These are phyloP conservation scores for Ectemnius lituratus DNA, from an alignment of 2,888 invertebrate genomes.

Conservation along the genomic window DNA sequence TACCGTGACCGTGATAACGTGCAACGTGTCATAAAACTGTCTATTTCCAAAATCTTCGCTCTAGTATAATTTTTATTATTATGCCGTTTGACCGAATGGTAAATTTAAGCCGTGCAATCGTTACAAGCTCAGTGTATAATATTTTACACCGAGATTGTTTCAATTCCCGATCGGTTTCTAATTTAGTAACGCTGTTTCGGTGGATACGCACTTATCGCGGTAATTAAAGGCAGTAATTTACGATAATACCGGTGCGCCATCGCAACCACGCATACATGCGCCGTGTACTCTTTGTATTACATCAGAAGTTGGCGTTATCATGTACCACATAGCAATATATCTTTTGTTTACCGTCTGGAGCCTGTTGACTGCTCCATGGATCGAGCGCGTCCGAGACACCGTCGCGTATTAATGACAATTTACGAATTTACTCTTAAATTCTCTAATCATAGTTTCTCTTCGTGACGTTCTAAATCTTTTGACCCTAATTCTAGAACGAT, in stretches of 20 bases:
- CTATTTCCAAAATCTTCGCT: neutral
- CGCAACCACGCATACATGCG: constrained; percentile 8
- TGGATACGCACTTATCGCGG: constrained; percentile 30
- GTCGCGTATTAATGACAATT: neutral
- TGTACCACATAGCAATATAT: constrained; percentile 46
- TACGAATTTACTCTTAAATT: neutral
- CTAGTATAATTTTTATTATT: neutral
- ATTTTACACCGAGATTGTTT: neutral
- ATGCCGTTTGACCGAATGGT: neutral
- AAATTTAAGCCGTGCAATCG: neutral
- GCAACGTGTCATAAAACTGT: neutral
- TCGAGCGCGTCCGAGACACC: neutral
- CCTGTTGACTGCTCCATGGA: constrained; percentile 37
- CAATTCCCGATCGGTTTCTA: too few relatives aligned
- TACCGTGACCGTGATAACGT: neutral
- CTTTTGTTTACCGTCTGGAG: constrained; percentile 59
- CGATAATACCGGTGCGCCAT: constrained; percentile 16
- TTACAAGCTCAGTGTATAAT: neutral
- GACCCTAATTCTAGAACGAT: neutral
- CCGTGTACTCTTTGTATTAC: constrained; percentile 40
- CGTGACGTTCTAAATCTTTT: too few relatives aligned
- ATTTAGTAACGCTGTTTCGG: too few relatives aligned
- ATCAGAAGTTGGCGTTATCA: constrained; percentile 49
- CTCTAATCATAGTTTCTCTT: too few relatives aligned
- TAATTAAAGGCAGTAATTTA: constrained; percentile 52